Base-by-base conservation (phyloP, 2,888 invertebrate genomes). In the Diploptera punctata region DNA sequence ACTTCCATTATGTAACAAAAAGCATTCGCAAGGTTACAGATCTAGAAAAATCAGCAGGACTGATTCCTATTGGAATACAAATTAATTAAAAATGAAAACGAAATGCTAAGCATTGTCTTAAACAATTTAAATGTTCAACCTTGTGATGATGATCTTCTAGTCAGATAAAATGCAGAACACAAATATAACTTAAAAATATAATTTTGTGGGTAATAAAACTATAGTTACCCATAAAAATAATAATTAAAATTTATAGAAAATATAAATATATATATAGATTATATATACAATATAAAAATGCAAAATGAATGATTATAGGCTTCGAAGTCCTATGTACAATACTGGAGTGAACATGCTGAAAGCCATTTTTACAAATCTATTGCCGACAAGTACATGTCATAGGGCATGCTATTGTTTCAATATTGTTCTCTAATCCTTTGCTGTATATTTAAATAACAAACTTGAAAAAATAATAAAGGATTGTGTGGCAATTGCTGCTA, bases 341-440 rank as follows among this genome's bases (percentile, higher is more conserved):
- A 52, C 13, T 57, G 31, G n/a, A 57, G 31, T 57, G 29, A 29
- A 57, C 19, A 57, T 57, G 16, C 5, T 29, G 5, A 16, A 57
- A 16, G 29, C 57, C 52, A 19, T 52, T 57, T 29, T 57, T 24
- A 29, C 57, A 57, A n/a, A n/a, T n/a, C 29, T 57, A 7, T n/a
- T 29, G 31, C 57, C 26, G n/a, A 29, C 29, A 29, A 52, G 26
- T 57, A 24, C 26, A 57, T 26, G n/a, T 54, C 26, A 10, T 13
- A 4, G 13, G 29, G 29, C 57, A 57, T 57, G 57, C 13, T 57
- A 10, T n/a, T 4, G 7, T 29, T 57, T 16, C 26, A 57, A 57
- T 16, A 57, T 24, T 29, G n/a, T 10, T 57, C 57, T 57, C 13
- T 29, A 57, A 57, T 57, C 31, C 57, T 57, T 57, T 57, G 31